Conservation (phyloP, 2,113 vertebrate genomes). For the Sinocyclocheilus grahami region DNA sequence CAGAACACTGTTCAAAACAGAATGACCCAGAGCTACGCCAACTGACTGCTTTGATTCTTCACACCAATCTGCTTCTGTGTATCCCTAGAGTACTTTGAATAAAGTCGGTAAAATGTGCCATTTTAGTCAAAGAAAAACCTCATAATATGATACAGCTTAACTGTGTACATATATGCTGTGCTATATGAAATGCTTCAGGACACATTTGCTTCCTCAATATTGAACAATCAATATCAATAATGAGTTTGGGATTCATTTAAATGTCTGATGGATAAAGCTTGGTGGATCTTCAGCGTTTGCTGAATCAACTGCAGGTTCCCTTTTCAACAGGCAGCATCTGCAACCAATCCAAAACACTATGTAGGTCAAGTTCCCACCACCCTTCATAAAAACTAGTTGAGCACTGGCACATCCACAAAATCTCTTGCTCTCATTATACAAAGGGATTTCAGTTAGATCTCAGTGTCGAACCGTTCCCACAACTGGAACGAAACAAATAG, state of each 20-base stretch:
- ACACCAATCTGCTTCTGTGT: neutral
- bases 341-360: constrained; percentile 57
- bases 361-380: constrained; percentile 61
- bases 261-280: neutral
- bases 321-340: constrained; percentile 55
- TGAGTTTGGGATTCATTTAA: neutral
- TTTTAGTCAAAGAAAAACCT: neutral
- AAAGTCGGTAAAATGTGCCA: neutral
- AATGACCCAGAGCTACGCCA: neutral
- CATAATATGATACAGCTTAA: neutral
- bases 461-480: constrained; percentile 1
- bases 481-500: constrained; percentile 15
- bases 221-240: neutral
- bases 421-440: constrained; percentile 33
- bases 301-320: constrained; percentile 43
- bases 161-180: neutral
- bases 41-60: constrained; percentile 3
- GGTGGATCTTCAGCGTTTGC: constrained; percentile 35
- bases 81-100: neutral
- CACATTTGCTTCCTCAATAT: neutral
- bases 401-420: constrained; percentile 32
- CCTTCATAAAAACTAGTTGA: constrained; percentile 40
- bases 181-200: neutral
- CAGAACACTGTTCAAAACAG: neutral
- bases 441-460: constrained; percentile 22